Evolutionary conservation across 2,797 vertebrate genomes (phyloP).

Genomic region (Cynodonichthys magdalenae): DNA sequence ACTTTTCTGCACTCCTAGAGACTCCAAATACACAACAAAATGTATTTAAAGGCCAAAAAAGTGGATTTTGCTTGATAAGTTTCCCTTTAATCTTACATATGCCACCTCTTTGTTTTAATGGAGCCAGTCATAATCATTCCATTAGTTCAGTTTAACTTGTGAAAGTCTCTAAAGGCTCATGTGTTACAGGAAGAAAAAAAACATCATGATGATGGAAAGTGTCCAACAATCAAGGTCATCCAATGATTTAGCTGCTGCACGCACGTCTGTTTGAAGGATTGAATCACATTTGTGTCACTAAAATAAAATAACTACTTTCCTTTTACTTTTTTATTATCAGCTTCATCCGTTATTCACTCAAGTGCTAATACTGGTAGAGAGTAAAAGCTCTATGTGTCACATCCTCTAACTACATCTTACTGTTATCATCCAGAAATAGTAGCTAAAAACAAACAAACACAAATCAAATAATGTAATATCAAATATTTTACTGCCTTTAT

Average conservation of each 20-base stretch:
- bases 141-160: conserved; percentile 1
- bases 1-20: no score
- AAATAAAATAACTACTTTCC: conserved; percentile 2
- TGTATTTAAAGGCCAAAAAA: no score
- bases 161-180: not conserved
- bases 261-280: not conserved
- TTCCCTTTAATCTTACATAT: not conserved
- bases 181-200: conserved; percentile 2
- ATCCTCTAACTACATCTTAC: not conserved
- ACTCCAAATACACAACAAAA: no score
- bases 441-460: not conserved
- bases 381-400: not conserved
- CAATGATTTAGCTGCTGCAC: not conserved
- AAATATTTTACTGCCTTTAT: no score
- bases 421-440: no score
- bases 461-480: no score
- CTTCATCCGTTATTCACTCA: conserved; percentile 9
- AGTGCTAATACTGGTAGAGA: not conserved
- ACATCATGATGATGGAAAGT: not conserved
- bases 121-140: not conserved
- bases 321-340: not conserved
- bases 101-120: not conserved
- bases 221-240: conserved; percentile 5
- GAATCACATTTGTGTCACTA: not conserved
- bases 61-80: no score